Percentiles rank a stretch among this genome's conserved stretches.
These are phyloP conservation scores for Drosophila conformis DNA, from an alignment of 2,888 invertebrate genomes.

Conservation along the genomic window DNA sequence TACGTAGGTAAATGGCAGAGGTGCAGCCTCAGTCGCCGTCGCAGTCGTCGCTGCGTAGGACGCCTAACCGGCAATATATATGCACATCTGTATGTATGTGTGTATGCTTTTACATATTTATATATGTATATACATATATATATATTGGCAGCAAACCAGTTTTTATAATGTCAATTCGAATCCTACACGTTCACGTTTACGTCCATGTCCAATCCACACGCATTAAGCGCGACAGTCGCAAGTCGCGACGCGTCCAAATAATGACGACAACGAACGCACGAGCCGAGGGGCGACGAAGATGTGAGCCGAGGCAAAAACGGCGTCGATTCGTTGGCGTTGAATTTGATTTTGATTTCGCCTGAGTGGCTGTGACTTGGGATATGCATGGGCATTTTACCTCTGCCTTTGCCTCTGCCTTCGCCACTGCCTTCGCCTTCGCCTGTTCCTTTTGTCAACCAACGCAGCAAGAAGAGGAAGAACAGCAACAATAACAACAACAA, in stretches of 20 bases:
- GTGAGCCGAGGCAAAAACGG: conserved; percentile 10
- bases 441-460: conserved; percentile 69
- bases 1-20: conserved; percentile 5
- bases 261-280: conserved; percentile 54
- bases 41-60: conserved; percentile 63
- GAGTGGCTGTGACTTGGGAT: conserved; percentile 59
- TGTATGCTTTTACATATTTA: background rate
- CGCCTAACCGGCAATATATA: conserved; percentile 56
- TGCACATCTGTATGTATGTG: background rate
- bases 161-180: conserved; percentile 80
- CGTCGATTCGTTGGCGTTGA: conserved; percentile 71
- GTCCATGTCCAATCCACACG: conserved; percentile 74
- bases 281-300: conserved; percentile 4
- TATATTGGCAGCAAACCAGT: conserved; percentile 78
- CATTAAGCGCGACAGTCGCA: conserved; percentile 80
- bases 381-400: conserved; percentile 20
- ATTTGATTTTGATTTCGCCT: conserved; percentile 80
- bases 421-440: conserved; percentile 15
- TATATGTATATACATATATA: background rate
- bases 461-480: conserved; percentile 27
- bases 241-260: conserved; percentile 73
- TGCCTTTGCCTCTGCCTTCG: background rate
- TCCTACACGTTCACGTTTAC: conserved; percentile 70
- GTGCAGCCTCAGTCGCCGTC: conserved; percentile 19
- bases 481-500: conserved; percentile 30